These are phyloP conservation scores for Pecten maximus DNA, from an alignment of 2,888 invertebrate species.

Conservation along the genomic window DNA sequence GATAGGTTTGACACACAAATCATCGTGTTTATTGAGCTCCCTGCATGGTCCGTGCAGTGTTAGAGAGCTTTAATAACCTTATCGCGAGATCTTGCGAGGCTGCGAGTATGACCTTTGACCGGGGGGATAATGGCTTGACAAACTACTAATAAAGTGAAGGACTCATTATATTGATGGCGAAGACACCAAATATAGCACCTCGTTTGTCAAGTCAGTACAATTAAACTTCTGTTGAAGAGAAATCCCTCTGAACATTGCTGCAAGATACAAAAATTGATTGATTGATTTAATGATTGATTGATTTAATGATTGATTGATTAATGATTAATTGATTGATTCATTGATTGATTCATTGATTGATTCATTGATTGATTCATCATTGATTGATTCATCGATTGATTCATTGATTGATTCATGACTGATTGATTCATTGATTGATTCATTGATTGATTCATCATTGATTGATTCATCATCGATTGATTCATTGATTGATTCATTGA, in stretches of 20 bases:
- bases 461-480: too few relatives aligned
- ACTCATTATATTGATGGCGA: not conserved
- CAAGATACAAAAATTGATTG: not conserved
- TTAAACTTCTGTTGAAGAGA: not conserved
- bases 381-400: not conserved
- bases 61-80: not conserved
- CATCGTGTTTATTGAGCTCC: not conserved
- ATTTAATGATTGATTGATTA: not conserved
- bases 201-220: not conserved
- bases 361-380: too few relatives aligned
- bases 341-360: too few relatives aligned
- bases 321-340: too few relatives aligned
- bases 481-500: too few relatives aligned
- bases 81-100: not conserved
- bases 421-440: not conserved
- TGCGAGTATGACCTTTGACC: not conserved
- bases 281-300: not conserved
- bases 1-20: constrained; percentile 20
- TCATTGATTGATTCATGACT: too few relatives aligned
- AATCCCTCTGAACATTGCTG: not conserved
- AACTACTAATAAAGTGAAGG: not conserved
- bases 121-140: not conserved
- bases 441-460: too few relatives aligned
- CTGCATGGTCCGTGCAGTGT: not conserved
- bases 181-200: not conserved